These are phyloP conservation scores for Archaeoteleia sp. DNA, from an alignment of 2,888 invertebrate genomes.

Conservation along the genomic window DNA sequence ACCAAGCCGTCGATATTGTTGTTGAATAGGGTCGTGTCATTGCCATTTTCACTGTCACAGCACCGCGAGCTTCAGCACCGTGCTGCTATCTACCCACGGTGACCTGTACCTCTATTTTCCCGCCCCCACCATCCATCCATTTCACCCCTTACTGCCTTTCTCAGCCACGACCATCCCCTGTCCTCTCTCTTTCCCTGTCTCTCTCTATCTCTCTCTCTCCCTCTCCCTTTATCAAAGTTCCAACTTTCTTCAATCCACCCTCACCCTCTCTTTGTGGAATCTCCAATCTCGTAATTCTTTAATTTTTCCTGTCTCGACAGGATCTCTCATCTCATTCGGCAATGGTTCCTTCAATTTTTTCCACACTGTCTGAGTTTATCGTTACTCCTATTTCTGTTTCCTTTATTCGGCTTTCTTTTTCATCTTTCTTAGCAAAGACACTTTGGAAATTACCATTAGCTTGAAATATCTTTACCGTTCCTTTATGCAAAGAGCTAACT, in stretches of 20 bases:
- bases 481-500: too few relatives aligned
- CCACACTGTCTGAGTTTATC: too few relatives aligned
- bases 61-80: conserved; percentile 31
- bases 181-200: too few relatives aligned
- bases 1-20: conserved; percentile 34
- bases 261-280: conserved; percentile 13
- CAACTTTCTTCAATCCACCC: conserved; percentile 34
- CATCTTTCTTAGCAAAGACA: too few relatives aligned
- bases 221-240: conserved; percentile 6
- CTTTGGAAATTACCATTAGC: too few relatives aligned
- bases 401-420: too few relatives aligned
- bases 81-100: conserved; percentile 59
- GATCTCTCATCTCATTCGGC: not conserved
- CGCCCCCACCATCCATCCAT: conserved; percentile 21
- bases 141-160: conserved; percentile 32
- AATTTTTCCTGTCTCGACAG: conserved; percentile 14
- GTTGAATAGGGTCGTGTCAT: conserved; percentile 39
- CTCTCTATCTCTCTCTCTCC: too few relatives aligned
- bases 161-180: conserved; percentile 34
- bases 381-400: too few relatives aligned
- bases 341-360: not conserved
- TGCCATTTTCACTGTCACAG: conserved; percentile 52
- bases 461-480: too few relatives aligned
- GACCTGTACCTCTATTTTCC: conserved; percentile 55
- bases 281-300: conserved; percentile 31